Evolutionary conservation across 2,113 vertebrate genomes (phyloP), one percentile per base, ranked within the genome.

Genomic region (Urocolius indicus): DNA sequence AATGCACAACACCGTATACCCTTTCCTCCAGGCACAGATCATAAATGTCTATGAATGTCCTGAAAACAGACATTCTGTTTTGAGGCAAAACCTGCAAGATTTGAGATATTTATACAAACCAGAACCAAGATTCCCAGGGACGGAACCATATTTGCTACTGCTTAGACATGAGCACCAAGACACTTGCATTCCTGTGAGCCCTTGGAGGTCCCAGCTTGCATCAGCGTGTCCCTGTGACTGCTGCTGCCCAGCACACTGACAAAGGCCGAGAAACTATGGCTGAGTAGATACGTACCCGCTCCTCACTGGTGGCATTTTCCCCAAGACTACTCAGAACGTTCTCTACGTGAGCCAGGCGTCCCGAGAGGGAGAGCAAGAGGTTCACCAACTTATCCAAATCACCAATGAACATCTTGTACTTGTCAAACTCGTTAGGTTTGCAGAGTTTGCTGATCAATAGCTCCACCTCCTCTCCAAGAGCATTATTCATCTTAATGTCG

Each of bases 321-420:
- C 98, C 96, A 52, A 99, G 97, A 62, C 97, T 95, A 2, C 95
- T 97, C 54, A 99, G 97, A 61, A 98, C 96, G 0, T 98, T 98
- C 96, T 99, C 98, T 49, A 99, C 99, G 0, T 99, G 98, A 23
- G 99, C 98, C 96, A 99, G 97, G 23, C 99, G 99, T 34, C 99
- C 98, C 0, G 99, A 99, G 91, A 99, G 98, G 17, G 99, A 99
- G 29, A 99, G 98, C 97, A 99, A 97, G 97, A 99, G 98, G 98
- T 99, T 99, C 32, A 99, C 99, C 29, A 99, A 99, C 95, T 98
- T 99, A 96, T 99, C 99, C 97, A 99, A 94, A 91, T 99, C 99
- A 1, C 99, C 99, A 3, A 99, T 98, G 97, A 99, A 99, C 98
- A 99, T 98, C 98, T 96, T 98, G 98, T 99, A 99, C 97, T 99